These are phyloP conservation scores for Neopelma chrysocephalum DNA, from an alignment of 2,797 vertebrate genomes.

Conservation along the genomic window DNA sequence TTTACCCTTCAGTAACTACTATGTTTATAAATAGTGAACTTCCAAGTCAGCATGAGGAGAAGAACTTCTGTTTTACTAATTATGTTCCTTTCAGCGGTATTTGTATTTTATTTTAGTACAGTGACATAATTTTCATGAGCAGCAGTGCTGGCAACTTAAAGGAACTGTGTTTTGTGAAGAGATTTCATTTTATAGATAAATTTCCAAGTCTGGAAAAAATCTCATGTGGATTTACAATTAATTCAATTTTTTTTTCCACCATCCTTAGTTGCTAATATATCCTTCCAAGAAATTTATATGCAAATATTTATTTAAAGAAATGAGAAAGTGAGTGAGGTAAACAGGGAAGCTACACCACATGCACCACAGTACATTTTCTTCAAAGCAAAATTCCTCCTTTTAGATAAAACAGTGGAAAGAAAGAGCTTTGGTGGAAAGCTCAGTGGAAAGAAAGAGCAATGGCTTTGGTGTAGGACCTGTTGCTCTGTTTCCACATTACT, in stretches of 20 bases:
- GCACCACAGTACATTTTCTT: background rate
- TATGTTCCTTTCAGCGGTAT: background rate
- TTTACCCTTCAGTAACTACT: background rate
- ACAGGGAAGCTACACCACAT: background rate
- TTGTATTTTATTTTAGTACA: background rate
- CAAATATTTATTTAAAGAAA: constrained; percentile 67
- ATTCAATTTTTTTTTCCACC: constrained; percentile 12
- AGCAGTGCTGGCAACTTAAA: background rate
- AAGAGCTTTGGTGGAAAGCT: background rate
- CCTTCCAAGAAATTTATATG: constrained; percentile 65
- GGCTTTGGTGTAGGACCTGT: background rate
- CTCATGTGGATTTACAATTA: constrained; percentile 45
- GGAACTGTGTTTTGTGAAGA: background rate
- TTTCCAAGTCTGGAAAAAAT: background rate
- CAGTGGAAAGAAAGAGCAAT: background rate
- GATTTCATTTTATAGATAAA: constrained; percentile 6
- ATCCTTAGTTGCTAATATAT: constrained; percentile 28
- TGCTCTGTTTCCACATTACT: background rate
- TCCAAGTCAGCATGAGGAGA: background rate
- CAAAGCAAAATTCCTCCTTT: background rate
- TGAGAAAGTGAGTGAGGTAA: constrained; percentile 18
- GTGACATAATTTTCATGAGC: background rate
- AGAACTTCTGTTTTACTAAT: background rate
- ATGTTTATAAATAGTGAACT: background rate
- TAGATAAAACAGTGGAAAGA: background rate